Evolutionary conservation across 2,113 vertebrate species (phyloP).

Genomic region (Diadophis punctatus): DNA sequence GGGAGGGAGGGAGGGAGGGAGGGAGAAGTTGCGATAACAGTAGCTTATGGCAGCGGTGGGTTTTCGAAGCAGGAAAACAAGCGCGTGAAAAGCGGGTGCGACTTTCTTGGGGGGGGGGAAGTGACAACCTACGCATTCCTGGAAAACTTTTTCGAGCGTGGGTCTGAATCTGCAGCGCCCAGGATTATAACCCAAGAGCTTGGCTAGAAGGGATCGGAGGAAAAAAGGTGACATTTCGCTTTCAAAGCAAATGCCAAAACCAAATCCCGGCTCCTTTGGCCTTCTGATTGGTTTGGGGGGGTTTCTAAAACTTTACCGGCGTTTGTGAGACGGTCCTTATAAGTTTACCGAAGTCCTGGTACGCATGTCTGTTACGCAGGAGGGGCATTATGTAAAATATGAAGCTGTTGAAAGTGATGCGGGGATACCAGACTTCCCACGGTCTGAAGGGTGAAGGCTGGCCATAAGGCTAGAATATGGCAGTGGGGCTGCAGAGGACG

Average conservation of each 20-base stretch:
- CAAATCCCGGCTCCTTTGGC: too few relatives aligned
- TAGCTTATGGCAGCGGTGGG: neutral
- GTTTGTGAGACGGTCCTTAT: neutral
- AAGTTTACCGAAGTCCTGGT: neutral
- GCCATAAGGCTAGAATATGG: neutral
- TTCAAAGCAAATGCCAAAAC: neutral
- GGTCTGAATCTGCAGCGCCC: neutral
- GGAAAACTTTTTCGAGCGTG: neutral
- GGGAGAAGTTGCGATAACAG: neutral
- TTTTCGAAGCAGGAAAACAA: constrained; percentile 27
- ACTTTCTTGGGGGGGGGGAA: neutral
- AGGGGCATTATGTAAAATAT: neutral
- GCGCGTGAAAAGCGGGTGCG: neutral
- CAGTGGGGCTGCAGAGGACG: neutral
- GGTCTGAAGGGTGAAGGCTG: neutral
- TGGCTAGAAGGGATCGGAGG: neutral
- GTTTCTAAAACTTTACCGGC: neutral
- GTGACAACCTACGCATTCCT: neutral
- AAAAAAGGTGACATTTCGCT: neutral
- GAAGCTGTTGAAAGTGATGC: neutral
- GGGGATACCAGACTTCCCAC: neutral
- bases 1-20: accelerated
- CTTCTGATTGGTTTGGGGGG: too few relatives aligned
- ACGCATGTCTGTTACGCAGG: neutral
- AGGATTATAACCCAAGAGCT: neutral